Evolutionary conservation across 2,797 vertebrate genomes (phyloP).

Genomic region (Alosa sapidissima): DNA sequence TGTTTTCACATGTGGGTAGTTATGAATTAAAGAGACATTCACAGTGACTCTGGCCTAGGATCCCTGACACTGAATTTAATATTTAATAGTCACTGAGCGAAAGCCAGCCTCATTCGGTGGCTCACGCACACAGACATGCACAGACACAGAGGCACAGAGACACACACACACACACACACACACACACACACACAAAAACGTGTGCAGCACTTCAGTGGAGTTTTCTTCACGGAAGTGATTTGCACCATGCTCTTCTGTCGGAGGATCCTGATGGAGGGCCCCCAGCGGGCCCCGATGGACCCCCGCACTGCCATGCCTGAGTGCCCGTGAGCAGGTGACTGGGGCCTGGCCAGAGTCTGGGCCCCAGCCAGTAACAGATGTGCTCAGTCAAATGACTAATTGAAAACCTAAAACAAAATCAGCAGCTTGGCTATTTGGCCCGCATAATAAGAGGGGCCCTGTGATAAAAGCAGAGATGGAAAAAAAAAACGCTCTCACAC

Average conservation of each 20-base stretch:
- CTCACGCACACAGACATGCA: not conserved
- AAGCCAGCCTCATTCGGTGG: not conserved
- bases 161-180: slow-evolving; percentile 44
- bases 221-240: slow-evolving; percentile 8
- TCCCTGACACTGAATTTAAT: not conserved
- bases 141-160: not conserved
- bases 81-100: not conserved
- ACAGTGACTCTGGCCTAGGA: not conserved
- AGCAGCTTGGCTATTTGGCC: slow-evolving; percentile 96
- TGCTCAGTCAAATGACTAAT: slow-evolving; percentile 99
- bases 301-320: slow-evolving; percentile 79
- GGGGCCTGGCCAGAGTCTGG: slow-evolving; percentile 84
- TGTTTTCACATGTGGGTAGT: not conserved
- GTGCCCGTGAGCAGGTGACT: slow-evolving; percentile 87
- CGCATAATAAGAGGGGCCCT: slow-evolving; percentile 93
- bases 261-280: slow-evolving; percentile 80
- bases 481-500: slow-evolving; percentile 52
- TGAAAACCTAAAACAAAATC: slow-evolving; percentile 99
- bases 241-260: not conserved
- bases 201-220: not conserved
- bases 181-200: slow-evolving; percentile 69
- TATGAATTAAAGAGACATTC: not conserved
- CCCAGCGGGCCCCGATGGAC: slow-evolving; percentile 74
- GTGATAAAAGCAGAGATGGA: slow-evolving; percentile 82
- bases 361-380: slow-evolving; percentile 96